These are phyloP conservation scores for Valencia hispanica DNA, from an alignment of 2,797 vertebrate genomes.

Conservation along the genomic window DNA sequence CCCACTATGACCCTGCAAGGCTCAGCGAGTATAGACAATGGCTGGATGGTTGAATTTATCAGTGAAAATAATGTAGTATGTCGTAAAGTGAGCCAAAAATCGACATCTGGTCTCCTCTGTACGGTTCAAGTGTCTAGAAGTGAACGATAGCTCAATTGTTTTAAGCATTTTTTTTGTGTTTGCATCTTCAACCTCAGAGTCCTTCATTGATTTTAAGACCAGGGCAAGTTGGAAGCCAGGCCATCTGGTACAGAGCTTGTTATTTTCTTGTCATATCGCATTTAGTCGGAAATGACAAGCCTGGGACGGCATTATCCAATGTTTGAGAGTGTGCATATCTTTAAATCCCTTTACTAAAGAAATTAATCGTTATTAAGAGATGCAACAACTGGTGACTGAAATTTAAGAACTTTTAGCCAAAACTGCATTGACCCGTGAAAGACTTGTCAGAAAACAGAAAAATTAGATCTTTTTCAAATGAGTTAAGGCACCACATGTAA, in stretches of 20 bases:
- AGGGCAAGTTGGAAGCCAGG: neutral
- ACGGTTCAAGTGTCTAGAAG: neutral
- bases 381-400: neutral
- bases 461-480: neutral
- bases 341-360: too few relatives aligned
- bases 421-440: neutral
- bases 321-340: neutral
- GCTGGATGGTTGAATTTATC: neutral
- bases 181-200: neutral
- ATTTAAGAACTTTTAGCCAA: neutral
- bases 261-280: slow-evolving; percentile 1
- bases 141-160: neutral
- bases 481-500: neutral
- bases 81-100: neutral
- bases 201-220: slow-evolving; percentile 1
- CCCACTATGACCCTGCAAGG: neutral
- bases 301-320: neutral
- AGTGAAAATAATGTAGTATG: neutral
- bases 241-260: slow-evolving; percentile 9
- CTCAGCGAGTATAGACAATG: neutral
- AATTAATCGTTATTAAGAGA: neutral
- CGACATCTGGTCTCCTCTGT: neutral
- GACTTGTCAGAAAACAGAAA: neutral
- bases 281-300: neutral
- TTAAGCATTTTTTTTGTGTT: neutral